Base-by-base conservation (phyloP, 2,888 invertebrate species). In the Azorinus chamasolen region DNA sequence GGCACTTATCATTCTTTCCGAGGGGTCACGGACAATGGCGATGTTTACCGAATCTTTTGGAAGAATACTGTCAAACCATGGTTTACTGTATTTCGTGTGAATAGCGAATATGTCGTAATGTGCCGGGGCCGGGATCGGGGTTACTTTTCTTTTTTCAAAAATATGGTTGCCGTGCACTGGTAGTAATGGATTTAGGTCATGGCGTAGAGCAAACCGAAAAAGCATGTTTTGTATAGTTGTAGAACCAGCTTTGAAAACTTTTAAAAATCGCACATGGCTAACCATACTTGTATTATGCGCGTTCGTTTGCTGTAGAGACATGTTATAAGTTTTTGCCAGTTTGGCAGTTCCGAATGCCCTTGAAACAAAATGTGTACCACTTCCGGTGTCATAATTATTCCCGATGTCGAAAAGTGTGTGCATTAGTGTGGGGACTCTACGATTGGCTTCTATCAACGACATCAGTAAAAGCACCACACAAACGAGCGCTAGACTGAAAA, bases 211-310 rank as follows among this genome's bases (percentile, higher is more conserved):
- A 61, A 79, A 84, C 10, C 84, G 57, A 24, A 82, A 78, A 39
- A 84, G 72, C 2, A 80, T 66, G 37, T 77, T 81, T 27, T 81
- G 74, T 27, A 78, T 61, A 0, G 83, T 83, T 3, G 80, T 66
- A 53, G 82, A 82, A 25, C 75, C 82, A 4, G 78, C 69, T 50
- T 84, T 84, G 46, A 82, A 79, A 1, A 82, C 81, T 71, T 84
- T 84, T 4, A 84, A 48, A 50, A 82, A 84, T 14, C 78, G 79
- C 20, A 84, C 62, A 64, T 79, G 81, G 6, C 22, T 20, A 2
- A 16, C 20, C 32, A 32, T 32, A 10, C 32, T 32, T 6, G 32
- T 32, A 32, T 32, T 32, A 32, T 32, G 32, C 10, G 10, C 32
- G 10, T 32, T 32, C 4, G 32, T 32, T 32, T 10, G 5, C 32